phyloP scores from a whole-genome alignment of 1,140 invertebrate genomes.

The Hetaerina americana region DNA sequence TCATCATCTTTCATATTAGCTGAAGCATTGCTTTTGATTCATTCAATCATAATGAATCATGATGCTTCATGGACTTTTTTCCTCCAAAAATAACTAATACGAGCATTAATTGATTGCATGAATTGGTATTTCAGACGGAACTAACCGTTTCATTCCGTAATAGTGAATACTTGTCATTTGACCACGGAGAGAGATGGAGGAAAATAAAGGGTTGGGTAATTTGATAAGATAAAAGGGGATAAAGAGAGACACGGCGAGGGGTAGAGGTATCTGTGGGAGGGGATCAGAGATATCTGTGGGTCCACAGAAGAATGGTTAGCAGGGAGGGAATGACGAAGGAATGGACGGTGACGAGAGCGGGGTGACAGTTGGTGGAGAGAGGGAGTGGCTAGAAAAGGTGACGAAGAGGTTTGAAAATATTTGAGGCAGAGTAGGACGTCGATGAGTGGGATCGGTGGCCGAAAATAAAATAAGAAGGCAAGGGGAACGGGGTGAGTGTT shows the following conservation, averaged over 20 bases:
- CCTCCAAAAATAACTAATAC: too few relatives aligned
- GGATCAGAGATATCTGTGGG: not conserved
- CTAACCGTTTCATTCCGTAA: too few relatives aligned
- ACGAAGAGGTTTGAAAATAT: not conserved
- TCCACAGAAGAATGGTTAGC: not conserved
- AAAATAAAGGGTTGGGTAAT: too few relatives aligned
- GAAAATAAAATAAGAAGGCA: not conserved
- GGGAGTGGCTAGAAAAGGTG: not conserved
- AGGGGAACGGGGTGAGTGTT: not conserved
- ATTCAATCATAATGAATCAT: too few relatives aligned
- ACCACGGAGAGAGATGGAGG: not conserved
- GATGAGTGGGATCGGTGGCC: not conserved
- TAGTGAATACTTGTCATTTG: too few relatives aligned
- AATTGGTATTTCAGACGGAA: too few relatives aligned
- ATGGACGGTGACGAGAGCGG: not conserved
- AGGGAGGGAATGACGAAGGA: not conserved
- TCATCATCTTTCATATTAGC: too few relatives aligned
- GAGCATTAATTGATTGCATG: too few relatives aligned
- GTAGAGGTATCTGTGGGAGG: not conserved
- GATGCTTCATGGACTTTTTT: too few relatives aligned
- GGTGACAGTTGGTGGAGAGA: not conserved
- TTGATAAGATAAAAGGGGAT: not conserved
- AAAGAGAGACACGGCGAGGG: not conserved
- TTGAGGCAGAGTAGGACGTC: too few relatives aligned
- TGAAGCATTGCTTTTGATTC: too few relatives aligned